A percentile compares a stretch with the other conserved stretches of the same genome.
phyloP scores from a whole-genome alignment of 2,797 vertebrate species.

The Poecilia velifera region DNA sequence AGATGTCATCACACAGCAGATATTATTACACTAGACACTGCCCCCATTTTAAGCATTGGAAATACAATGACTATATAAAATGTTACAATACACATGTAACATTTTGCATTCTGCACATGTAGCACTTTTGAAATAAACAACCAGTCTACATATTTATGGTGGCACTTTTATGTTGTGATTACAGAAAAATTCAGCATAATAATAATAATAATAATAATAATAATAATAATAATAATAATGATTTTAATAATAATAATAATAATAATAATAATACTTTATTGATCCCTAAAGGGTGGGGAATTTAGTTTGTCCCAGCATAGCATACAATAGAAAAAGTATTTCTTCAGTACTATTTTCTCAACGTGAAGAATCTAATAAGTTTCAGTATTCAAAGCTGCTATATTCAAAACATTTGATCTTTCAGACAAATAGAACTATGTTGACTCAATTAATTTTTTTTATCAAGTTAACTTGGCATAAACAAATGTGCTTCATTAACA shows the following conservation, averaged over 20 bases:
- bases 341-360: not conserved
- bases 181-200: not conserved
- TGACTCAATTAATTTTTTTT: not conserved
- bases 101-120: not conserved
- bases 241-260: too few relatives aligned
- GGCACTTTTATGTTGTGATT: not conserved
- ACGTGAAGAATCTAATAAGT: not conserved
- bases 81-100: not conserved
- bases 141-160: not conserved
- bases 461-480: not conserved
- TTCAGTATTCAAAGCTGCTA: not conserved
- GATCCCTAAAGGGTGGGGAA: not conserved
- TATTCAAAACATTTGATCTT: not conserved
- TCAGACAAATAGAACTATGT: not conserved
- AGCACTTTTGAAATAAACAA: not conserved
- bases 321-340: too few relatives aligned
- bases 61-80: not conserved
- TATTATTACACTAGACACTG: slow-evolving; percentile 44
- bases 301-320: too few relatives aligned
- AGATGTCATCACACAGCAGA: slow-evolving; percentile 43
- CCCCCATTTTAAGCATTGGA: not conserved
- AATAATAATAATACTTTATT: too few relatives aligned
- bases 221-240: too few relatives aligned
- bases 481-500: not conserved
- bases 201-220: too few relatives aligned